Percentiles rank a stretch among this genome's conserved stretches.
These are phyloP conservation scores for Leptobrachium ailaonicum DNA, from an alignment of 2,113 vertebrate species.

Conservation along the genomic window DNA sequence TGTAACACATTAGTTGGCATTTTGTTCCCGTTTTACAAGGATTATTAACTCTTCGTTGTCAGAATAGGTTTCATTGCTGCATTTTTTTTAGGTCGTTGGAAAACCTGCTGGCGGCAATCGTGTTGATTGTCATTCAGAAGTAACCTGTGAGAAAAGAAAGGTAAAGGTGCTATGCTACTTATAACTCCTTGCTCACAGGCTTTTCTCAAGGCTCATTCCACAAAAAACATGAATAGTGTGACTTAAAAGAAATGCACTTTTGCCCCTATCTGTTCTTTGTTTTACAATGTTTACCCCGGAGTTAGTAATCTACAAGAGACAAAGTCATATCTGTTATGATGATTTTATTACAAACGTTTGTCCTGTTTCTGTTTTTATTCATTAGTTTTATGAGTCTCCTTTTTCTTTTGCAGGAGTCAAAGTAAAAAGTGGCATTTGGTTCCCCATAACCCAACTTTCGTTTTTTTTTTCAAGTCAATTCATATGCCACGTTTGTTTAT, in stretches of 20 bases:
- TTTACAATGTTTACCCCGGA: too few relatives aligned
- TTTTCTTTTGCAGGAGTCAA: too few relatives aligned
- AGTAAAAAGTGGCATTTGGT: too few relatives aligned
- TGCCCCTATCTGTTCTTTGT: not conserved
- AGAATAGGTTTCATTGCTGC: not conserved
- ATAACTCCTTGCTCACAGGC: slow-evolving; percentile 14
- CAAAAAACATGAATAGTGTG: slow-evolving; percentile 15
- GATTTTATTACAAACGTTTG: too few relatives aligned
- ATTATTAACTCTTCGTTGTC: slow-evolving; percentile 8
- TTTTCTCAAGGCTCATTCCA: slow-evolving; percentile 21
- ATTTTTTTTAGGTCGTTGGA: not conserved
- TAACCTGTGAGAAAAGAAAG: not conserved
- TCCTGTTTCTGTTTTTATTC: too few relatives aligned
- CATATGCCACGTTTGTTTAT: too few relatives aligned
- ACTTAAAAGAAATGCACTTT: not conserved
- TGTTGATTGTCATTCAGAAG: slow-evolving; percentile 27
- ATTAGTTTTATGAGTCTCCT: too few relatives aligned
- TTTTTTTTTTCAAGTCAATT: too few relatives aligned
- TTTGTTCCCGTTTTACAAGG: slow-evolving; percentile 1
- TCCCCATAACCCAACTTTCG: too few relatives aligned
- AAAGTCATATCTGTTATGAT: too few relatives aligned
- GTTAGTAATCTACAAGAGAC: too few relatives aligned
- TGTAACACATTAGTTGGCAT: slow-evolving; percentile 27
- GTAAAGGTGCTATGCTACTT: slow-evolving; percentile 1
- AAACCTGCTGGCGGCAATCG: not conserved